Evolutionary conservation across 1,140 invertebrate genomes (phyloP), one percentile per base, ranked within the genome.

Genomic region (Nasonia giraulti): DNA sequence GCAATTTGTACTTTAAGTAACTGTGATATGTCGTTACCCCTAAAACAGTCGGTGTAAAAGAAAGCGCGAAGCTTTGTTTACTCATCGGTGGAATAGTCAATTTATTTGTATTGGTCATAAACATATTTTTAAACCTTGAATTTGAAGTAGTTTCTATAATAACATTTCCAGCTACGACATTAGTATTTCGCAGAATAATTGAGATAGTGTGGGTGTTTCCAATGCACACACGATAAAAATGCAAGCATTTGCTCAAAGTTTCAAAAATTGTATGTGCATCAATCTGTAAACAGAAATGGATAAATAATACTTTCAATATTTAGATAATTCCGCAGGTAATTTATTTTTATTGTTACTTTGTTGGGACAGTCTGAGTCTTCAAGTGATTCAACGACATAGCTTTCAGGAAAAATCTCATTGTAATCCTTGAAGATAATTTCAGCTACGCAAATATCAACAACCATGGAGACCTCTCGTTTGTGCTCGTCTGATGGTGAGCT

Each of bases 401-500:
- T 91, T 27, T 90, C 89, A 20, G 84, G 73, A 77, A 92, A 92
- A 37, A 91, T 91, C 23, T 80, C 77, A 11, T 88, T 83, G 5
- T 89, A 79, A 82, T 91, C 84, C 7, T 88, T 11, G 44, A 91
- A 91, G 80, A 92, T 87, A 11, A 92, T 73, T 0, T 50, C 83
- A 0, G 91, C 90, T 6, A 89, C 27, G 17, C 75, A 87, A 7
- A 87, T 88, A 31, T 86, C 83, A 23, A 90, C 88, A 0, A 44
- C 47, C 1, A 92, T 31, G 6, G 79, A 84, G 6, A 92, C 7
- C 40, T 33, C 69, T 80, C 86, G 87, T 1, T 27, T 47, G 5
- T 73, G 17, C 12, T 68, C 12, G 23, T 68, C 17, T 27, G n/a
- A 68, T 44, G 37, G 17, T 44, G 14, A 76, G 17, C 75, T 47